A percentile compares a stretch with the other conserved stretches of the same genome.
These are phyloP conservation scores for Polypterus bichir DNA, from an alignment of 2,113 vertebrate species.

Conservation along the genomic window DNA sequence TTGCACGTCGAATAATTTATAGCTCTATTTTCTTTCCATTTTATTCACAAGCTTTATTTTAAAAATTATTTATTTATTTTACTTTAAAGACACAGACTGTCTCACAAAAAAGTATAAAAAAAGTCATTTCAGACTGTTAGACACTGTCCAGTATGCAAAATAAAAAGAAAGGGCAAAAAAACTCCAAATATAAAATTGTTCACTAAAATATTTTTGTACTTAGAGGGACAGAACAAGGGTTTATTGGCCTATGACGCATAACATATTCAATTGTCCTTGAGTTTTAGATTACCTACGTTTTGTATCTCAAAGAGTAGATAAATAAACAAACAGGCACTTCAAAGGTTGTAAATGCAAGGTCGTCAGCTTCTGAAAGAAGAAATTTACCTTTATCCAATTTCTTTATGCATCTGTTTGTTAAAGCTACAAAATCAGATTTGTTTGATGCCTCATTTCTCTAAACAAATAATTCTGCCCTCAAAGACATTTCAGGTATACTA, in stretches of 20 bases:
- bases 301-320: constrained; percentile 41
- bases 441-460: constrained; percentile 40
- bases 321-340: constrained; percentile 22
- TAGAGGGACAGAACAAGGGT: constrained; percentile 45
- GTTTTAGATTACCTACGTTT: constrained; percentile 51
- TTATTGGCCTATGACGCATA: constrained; percentile 32
- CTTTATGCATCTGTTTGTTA: constrained; percentile 17
- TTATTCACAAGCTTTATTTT: constrained; percentile 50
- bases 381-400: constrained; percentile 34
- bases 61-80: constrained; percentile 5
- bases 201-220: constrained; percentile 55
- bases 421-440: constrained; percentile 31
- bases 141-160: constrained; percentile 8
- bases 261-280: constrained; percentile 49
- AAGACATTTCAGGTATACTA: constrained; percentile 18
- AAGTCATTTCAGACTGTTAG: no score
- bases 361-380: constrained; percentile 41
- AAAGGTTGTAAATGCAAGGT: constrained; percentile 45
- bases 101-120: constrained; percentile 34
- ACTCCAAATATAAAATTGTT: constrained; percentile 56
- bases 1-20: constrained; percentile 98
- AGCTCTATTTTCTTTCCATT: constrained; percentile 72
- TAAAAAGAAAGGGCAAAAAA: neutral
- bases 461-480: constrained; percentile 52
- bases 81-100: constrained; percentile 38